Base-by-base conservation (phyloP, 2,888 invertebrate genomes). In the Sipha maydis region DNA sequence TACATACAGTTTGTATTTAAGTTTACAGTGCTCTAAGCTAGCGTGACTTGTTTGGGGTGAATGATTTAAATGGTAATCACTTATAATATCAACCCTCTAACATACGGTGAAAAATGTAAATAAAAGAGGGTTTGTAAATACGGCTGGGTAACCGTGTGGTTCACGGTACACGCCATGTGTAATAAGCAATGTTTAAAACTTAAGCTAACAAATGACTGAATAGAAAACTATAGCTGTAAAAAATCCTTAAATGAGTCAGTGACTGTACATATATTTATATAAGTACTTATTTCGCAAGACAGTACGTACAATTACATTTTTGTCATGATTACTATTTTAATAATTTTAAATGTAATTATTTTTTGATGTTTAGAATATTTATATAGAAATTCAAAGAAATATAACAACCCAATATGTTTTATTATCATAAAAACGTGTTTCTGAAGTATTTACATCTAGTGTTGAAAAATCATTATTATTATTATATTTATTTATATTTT, bases 11-110 rank as follows among this genome's bases (percentile, higher is more conserved):
- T 21, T 5, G 61, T 21, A 4, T 25, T 21, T 2, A 5, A 8
- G 25, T 67, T 25, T 28, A 69, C 69, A n/a, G 73, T 8, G 7
- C 21, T 38, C 21, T 34, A 73, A 38, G 21, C 25, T 41, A 75
- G 4, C 73, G 73, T 83, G 83, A 75, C 71, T 56, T 38, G 34
- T 73, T 83, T 38, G 25, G 34, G 83, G 54, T 34, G 73, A 56
- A 83, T 34, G 56, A 83, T 83, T 83, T 83, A 73, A 73, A 73
- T n/a, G 9, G 54, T 73, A 54, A 73, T 73, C 54, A 56, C 54
- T 34, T 34, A 19, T 41, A 41, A 41, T 80, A 73, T 54, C 71
- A 54, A 83, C 83, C 83, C 34, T 83, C n/a, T 34, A 34, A 73
- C n/a, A 56, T 83, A 75, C 54, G 54, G 34, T 34, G 19, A 14